Conservation (phyloP, 2,797 vertebrate species). For the Denticeps clupeoides region DNA sequence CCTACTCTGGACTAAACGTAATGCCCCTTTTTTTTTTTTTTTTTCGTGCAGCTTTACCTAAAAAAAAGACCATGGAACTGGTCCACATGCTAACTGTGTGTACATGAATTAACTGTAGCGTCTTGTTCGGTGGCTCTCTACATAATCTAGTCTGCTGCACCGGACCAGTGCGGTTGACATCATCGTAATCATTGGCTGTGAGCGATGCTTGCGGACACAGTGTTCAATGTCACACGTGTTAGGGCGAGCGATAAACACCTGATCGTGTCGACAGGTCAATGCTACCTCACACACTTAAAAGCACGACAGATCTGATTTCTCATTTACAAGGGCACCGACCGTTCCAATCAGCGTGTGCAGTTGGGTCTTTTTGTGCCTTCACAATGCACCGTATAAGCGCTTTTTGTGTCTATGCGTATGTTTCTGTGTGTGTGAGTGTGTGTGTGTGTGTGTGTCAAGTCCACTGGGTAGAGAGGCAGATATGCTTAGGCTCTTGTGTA, state of each 20-base stretch:
- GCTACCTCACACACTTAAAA: constrained; percentile 52
- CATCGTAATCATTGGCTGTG: constrained; percentile 1
- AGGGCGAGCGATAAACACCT: neutral
- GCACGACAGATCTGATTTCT: constrained; percentile 27
- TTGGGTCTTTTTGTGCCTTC: constrained; percentile 6
- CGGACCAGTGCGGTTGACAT: constrained; percentile 3
- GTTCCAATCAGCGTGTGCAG: constrained; percentile 19
- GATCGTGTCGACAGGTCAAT: constrained; percentile 3
- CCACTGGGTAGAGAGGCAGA: constrained; percentile 31
- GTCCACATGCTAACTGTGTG: too few species aligned
- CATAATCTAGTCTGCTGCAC: too few species aligned
- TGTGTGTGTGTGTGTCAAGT: constrained; percentile 35
- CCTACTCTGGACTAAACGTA: too few species aligned
- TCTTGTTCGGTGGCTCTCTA: too few species aligned
- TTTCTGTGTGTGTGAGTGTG: constrained; percentile 4
- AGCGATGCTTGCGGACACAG: constrained; percentile 1
- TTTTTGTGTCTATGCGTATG: neutral
- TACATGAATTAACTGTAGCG: too few species aligned
- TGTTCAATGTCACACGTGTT: constrained; percentile 4
- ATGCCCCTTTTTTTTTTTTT: too few species aligned
- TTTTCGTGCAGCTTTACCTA: too few species aligned
- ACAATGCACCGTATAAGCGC: neutral
- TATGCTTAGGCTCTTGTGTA: constrained; percentile 60
- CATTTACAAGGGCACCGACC: constrained; percentile 57
- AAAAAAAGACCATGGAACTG: too few species aligned